These are phyloP conservation scores for Ciconia stormi DNA, from an alignment of 2,113 vertebrate genomes.

Conservation along the genomic window DNA sequence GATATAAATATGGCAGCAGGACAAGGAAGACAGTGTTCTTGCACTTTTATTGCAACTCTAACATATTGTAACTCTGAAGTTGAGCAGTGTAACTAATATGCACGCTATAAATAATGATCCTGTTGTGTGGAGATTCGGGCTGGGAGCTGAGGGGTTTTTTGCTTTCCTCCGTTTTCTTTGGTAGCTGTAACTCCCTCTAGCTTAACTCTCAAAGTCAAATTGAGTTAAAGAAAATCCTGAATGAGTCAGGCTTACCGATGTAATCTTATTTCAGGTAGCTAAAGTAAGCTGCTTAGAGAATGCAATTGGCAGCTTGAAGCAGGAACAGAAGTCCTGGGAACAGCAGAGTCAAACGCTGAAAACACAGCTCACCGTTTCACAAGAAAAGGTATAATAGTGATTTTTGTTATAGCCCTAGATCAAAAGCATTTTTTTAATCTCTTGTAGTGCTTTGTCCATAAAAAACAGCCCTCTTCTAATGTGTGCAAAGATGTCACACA, in stretches of 20 bases:
- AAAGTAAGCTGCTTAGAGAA: slow-evolving; percentile 77
- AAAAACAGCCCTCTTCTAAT: not conserved
- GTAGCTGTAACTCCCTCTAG: not conserved
- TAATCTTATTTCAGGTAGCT: slow-evolving; percentile 70
- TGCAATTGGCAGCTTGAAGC: slow-evolving; percentile 72
- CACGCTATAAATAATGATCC: not conserved
- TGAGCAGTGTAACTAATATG: not conserved
- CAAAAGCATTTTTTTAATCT: not conserved
- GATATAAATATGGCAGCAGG: not conserved
- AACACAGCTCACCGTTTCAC: slow-evolving; percentile 75
- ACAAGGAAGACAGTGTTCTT: slow-evolving; percentile 18
- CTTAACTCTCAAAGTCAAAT: not conserved
- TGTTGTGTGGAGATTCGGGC: not conserved
- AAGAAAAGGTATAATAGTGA: slow-evolving; percentile 75
- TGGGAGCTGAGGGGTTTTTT: not conserved
- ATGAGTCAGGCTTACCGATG: not conserved
- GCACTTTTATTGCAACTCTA: not conserved
- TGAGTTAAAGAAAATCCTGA: not conserved
- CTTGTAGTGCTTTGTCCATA: not conserved
- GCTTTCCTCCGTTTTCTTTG: not conserved
- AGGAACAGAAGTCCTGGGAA: slow-evolving; percentile 78
- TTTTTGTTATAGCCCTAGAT: too few species aligned
- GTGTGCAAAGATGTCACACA: not conserved
- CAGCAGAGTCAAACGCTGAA: slow-evolving; percentile 76
- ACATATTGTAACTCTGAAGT: not conserved